Evolutionary conservation across 2,113 vertebrate genomes (phyloP).

Genomic region (Perccottus glenii): DNA sequence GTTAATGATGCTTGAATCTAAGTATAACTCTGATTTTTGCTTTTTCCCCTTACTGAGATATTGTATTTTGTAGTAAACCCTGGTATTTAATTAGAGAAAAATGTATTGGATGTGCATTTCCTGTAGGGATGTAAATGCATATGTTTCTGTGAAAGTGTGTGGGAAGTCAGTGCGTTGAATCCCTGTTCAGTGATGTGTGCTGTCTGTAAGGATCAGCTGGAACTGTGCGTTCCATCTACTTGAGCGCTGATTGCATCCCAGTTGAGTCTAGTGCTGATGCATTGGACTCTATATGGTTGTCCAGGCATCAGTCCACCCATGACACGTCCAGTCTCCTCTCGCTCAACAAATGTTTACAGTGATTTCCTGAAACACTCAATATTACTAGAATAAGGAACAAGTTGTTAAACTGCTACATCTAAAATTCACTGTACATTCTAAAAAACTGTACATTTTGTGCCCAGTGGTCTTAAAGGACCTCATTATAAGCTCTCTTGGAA

Average conservation of each 20-base stretch:
- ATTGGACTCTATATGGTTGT: slow-evolving; percentile 22
- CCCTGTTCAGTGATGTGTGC: slow-evolving; percentile 27
- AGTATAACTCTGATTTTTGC: no score
- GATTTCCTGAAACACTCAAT: slow-evolving; percentile 18
- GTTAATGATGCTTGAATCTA: no score
- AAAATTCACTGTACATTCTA: not conserved
- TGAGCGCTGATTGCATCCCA: slow-evolving; percentile 49
- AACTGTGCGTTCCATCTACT: slow-evolving; percentile 46
- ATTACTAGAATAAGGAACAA: not conserved
- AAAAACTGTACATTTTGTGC: not conserved
- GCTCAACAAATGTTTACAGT: slow-evolving; percentile 5
- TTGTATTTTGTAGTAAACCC: not conserved
- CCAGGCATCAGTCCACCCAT: slow-evolving; percentile 40
- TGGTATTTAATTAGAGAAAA: not conserved
- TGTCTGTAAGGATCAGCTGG: slow-evolving; percentile 56
- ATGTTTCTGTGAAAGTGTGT: not conserved
- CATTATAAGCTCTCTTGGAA: not conserved
- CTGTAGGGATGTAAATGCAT: not conserved
- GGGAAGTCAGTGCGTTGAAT: no score
- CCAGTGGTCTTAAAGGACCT: not conserved
- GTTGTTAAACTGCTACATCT: not conserved
- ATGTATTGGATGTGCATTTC: not conserved
- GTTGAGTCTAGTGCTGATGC: slow-evolving; percentile 43
- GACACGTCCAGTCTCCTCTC: slow-evolving; percentile 30
- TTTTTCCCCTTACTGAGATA: not conserved